A percentile compares a stretch with the other conserved stretches of the same genome.
Conservation (phyloP, 1,140 invertebrate species). For the Mycetomoellerius zeteki region DNA sequence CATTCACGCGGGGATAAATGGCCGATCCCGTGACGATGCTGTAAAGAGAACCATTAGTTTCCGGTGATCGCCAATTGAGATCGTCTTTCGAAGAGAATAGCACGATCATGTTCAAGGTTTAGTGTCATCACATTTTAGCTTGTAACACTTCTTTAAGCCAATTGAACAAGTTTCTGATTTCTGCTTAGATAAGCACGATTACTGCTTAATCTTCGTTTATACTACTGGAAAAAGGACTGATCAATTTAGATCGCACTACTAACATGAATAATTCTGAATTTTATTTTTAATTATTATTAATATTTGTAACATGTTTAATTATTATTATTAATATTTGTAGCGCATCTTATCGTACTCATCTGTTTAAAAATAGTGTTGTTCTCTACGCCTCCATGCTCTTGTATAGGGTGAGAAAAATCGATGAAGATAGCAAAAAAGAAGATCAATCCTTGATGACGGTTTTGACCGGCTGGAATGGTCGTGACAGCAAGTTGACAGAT, state of each 20-base stretch:
- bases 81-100: slow-evolving; percentile 73
- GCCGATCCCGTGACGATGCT: slow-evolving; percentile 41
- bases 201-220: slow-evolving; percentile 10
- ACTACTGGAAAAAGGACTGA: neutral
- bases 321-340: slow-evolving; percentile 8
- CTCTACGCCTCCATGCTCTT: too few species aligned
- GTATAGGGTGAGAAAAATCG: too few species aligned
- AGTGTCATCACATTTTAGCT: slow-evolving; percentile 40
- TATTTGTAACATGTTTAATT: neutral
- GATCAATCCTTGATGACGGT: too few species aligned
- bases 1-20: slow-evolving; percentile 59
- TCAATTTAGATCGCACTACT: neutral
- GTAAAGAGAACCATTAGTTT: slow-evolving; percentile 69
- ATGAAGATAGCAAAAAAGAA: too few species aligned
- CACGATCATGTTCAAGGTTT: slow-evolving; percentile 45
- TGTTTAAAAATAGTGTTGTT: neutral
- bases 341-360: neutral
- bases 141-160: slow-evolving; percentile 29
- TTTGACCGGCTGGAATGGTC: too few species aligned
- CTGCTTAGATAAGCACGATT: slow-evolving; percentile 25
- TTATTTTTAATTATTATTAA: slow-evolving; percentile 5
- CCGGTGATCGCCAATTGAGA: slow-evolving; percentile 75
- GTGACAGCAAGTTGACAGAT: too few species aligned
- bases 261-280: neutral
- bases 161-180: slow-evolving; percentile 18